Evolutionary conservation across 2,797 vertebrate genomes (phyloP), one percentile per base, ranked within the genome.

Genomic region (Brachymystax lenok): DNA sequence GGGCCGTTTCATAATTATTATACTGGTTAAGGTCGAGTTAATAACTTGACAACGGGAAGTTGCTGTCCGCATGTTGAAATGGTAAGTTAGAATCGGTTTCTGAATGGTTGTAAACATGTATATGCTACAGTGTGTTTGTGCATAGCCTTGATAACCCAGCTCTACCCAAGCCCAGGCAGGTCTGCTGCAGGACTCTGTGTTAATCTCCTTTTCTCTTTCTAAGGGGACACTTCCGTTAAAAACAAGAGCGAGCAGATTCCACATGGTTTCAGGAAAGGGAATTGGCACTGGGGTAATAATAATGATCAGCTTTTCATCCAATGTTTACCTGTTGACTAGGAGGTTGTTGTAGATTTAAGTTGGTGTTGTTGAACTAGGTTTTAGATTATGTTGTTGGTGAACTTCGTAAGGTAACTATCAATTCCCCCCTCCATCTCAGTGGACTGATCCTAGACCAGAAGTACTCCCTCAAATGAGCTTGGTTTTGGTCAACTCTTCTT

Each of bases 271-370:
- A 86, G 81, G 78, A 87, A 85, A 84, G 77, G 79, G 77, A 89
- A 86, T 84, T 89, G 85, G 86, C 84, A 85, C 78, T 87, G 87
- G 85, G 87, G 85, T 87, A 89, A 87, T 87, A 87, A 86, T 40
- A 85, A 85, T 35, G 35, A 35, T 78, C 56, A 76, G 74, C 73
- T 87, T 84, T 46, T 83, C 78, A 70, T 84, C 30, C 50, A 5
- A 50, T 78, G 64, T 30, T n/a, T 51, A 3, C 63, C 56, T 69
- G 21, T 80, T 70, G 69, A 69, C 30, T 46, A 46, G 0, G 14
- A 64, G 12, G 17, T 64, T 76, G 30, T 24, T 40, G 21, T 51
- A 2, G 21, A n/a, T 33, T 4, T 24, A 13, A 10, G 21, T 0
- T 46, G 59, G 8, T 46, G 40, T n/a, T 5, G n/a, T 63, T 63